Base-by-base conservation (phyloP, 1,140 invertebrate genomes). In the Dreissena rostriformis region DNA sequence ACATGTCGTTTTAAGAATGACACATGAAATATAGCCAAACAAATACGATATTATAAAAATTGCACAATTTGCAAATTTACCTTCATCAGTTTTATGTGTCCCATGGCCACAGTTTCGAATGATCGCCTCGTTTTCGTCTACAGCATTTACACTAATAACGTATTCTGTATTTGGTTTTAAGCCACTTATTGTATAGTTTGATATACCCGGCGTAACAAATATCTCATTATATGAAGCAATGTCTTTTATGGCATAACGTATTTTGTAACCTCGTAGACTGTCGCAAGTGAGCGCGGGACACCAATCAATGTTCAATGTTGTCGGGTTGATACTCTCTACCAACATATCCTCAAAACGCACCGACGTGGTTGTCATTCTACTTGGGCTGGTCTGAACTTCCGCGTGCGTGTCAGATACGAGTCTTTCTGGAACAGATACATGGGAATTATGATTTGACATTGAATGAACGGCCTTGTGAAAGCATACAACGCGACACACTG, bases 171-270 rank as follows among this genome's bases (percentile, higher is more conserved):
- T 74, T 11, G 82, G 82, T 61, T 63, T 77, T 28, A 84, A 28
- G 0, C 74, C 82, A 72, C 49, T 84, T 19, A 84, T 29, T 29
- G 82, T 77, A 52, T 77, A 84, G 26, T 55, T 84, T 28, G 82
- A 61, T 57, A 78, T 84, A 22, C 82, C 82, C 12, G 82, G 22
- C 55, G 82, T 77, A 19, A 84, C 82, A 84, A 84, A 84, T 22
- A 84, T 68, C 63, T 84, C 82, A 72, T 84, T 84, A 26, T 84
- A 77, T 4, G 82, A 84, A 7, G 65, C 10, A 12, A 57, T 76
- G 73, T 84, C 67, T 52, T 77, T 84, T 24, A 84, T 84, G n/a
- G 52, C 52, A 28, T 84, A 84, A 22, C 82, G 82, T 26, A 84
- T 71, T 72, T 84, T 84, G 68, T 84, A 84, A 52, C 82, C 82